Percentiles rank a stretch among this genome's conserved stretches.
Evolutionary conservation across 2,113 vertebrate genomes (phyloP).

Genomic region (Campylomormyrus numenius): DNA sequence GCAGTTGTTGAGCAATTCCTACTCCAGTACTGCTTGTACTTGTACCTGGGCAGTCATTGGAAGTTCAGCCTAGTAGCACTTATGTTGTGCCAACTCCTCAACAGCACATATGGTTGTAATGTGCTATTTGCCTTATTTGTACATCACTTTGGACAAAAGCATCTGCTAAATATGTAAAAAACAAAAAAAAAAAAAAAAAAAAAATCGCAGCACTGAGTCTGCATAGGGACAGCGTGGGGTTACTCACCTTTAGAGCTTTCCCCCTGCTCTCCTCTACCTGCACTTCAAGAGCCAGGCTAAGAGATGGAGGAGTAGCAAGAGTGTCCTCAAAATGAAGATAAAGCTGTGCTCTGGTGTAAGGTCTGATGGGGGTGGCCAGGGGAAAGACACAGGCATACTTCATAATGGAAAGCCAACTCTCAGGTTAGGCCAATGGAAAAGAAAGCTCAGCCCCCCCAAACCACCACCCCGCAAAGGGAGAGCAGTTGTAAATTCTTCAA

Average conservation of each 20-base stretch:
- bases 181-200: no score
- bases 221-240: background rate
- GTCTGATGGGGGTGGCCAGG: background rate
- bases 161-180: no score
- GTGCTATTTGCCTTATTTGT: background rate
- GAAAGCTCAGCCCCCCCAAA: background rate
- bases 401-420: conserved; percentile 37
- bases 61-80: background rate
- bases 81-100: background rate
- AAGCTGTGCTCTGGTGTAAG: background rate
- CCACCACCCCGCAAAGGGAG: conserved; percentile 17
- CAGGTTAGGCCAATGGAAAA: conserved; percentile 26
- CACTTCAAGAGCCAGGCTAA: background rate
- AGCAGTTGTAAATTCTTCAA: conserved; percentile 45
- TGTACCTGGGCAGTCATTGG: background rate
- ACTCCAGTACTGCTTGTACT: background rate
- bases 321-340: background rate
- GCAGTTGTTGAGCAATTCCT: background rate
- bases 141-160: no score
- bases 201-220: background rate
- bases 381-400: background rate
- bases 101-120: background rate
- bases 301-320: background rate
- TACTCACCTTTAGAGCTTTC: background rate
- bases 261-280: background rate